Evolutionary conservation across 2,113 vertebrate genomes (phyloP).

Genomic region (Paracyprichromis sp.): DNA sequence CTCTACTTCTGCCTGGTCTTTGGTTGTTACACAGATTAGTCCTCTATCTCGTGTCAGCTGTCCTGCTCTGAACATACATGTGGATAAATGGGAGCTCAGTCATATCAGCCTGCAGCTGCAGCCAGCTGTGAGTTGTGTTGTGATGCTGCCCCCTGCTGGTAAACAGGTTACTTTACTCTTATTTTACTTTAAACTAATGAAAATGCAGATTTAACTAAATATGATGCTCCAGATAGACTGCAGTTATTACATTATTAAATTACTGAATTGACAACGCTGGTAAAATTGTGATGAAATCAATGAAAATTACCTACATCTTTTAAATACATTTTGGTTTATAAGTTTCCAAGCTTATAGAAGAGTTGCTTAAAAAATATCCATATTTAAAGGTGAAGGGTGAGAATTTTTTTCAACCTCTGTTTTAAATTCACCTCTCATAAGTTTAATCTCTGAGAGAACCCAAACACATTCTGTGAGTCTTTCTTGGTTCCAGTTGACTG

Average conservation of each 20-base stretch:
- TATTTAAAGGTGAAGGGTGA: background rate
- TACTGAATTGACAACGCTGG: rapidly evolving
- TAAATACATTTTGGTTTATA: background rate
- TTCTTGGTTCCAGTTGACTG: background rate
- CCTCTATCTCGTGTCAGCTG: background rate
- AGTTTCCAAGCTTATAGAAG: background rate
- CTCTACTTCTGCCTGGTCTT: background rate
- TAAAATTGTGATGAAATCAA: background rate
- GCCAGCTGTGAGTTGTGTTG: background rate
- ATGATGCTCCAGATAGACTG: background rate
- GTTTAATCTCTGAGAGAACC: background rate
- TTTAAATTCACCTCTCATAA: background rate
- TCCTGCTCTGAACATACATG: background rate
- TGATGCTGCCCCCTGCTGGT: slow-evolving; percentile 34
- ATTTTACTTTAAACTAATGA: background rate
- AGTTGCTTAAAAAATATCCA: background rate
- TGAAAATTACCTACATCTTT: background rate
- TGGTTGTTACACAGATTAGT: background rate
- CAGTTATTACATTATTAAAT: background rate
- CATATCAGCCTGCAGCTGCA: background rate
- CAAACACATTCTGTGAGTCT: background rate
- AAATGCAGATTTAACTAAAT: background rate
- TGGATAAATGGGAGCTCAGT: background rate
- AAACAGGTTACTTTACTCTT: background rate
- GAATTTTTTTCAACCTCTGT: background rate